These are phyloP conservation scores for Caranx ignobilis DNA, from an alignment of 2,113 vertebrate species.

Conservation along the genomic window DNA sequence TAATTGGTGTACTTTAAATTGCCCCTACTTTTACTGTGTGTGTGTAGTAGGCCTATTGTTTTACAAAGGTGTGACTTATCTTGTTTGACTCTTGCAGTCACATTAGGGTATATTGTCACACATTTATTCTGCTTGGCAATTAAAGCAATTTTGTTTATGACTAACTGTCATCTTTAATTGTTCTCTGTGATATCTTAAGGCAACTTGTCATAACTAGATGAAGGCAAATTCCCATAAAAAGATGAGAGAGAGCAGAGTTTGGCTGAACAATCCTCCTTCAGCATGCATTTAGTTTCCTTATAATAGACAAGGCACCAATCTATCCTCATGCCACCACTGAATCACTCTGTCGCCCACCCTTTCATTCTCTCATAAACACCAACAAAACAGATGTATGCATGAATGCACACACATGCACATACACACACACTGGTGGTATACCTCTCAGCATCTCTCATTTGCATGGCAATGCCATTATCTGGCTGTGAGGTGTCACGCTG, in stretches of 20 bases:
- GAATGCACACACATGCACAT: constrained; percentile 60
- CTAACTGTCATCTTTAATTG: constrained; percentile 43
- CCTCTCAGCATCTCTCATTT: constrained; percentile 78
- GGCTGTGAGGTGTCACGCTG: constrained; percentile 81
- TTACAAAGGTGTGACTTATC: constrained; percentile 12
- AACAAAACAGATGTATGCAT: constrained; percentile 70
- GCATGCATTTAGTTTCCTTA: constrained; percentile 58
- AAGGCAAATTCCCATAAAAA: constrained; percentile 38
- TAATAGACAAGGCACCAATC: constrained; percentile 67
- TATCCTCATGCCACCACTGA: constrained; percentile 66
- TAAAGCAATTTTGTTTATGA: constrained; percentile 18
- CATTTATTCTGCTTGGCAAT: constrained; percentile 32
- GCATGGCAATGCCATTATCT: constrained; percentile 85
- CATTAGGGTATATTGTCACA: constrained; percentile 2
- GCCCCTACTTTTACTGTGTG: background rate
- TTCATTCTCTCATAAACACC: constrained; percentile 75
- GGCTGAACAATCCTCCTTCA: constrained; percentile 50
- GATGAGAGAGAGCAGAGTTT: constrained; percentile 46
- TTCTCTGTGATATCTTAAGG: constrained; percentile 26
- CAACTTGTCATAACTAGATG: constrained; percentile 34
- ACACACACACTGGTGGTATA: constrained; percentile 54
- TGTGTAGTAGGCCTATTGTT: background rate
- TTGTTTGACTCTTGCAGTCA: constrained; percentile 17
- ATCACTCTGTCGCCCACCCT: constrained; percentile 65
- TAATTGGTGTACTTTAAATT: background rate